Conservation (phyloP, 2,888 invertebrate species). For the Vannuccia rotundouncinata region DNA sequence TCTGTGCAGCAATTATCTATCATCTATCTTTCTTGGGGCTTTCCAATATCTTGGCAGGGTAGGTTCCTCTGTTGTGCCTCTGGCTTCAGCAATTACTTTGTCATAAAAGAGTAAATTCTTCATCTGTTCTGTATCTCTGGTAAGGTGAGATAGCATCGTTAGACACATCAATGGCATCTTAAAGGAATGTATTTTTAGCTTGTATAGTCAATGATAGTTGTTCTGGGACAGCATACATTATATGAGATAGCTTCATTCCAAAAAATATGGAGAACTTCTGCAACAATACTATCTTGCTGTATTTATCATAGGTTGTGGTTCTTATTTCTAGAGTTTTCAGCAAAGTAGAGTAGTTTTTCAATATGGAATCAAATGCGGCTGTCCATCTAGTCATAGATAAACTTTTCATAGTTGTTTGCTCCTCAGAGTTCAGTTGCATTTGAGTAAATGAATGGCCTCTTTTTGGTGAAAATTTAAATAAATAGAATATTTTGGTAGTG, state of each 20-base stretch:
- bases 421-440: neutral
- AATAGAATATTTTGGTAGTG: too few relatives aligned
- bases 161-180: neutral
- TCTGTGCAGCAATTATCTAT: neutral
- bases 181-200: neutral
- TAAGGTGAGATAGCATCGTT: neutral
- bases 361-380: neutral
- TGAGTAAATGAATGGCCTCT: neutral
- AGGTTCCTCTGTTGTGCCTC: neutral
- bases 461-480: neutral
- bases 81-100: neutral
- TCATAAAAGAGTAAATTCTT: neutral
- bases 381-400: neutral
- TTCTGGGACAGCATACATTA: neutral
- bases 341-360: neutral
- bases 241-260: neutral
- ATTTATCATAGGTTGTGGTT: neutral
- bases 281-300: neutral
- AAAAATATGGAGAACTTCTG: neutral
- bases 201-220: neutral
- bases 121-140: too few relatives aligned
- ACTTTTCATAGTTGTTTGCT: neutral
- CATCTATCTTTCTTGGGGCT: neutral
- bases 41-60: neutral
- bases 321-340: neutral